Evolutionary conservation across 2,113 vertebrate species (phyloP).

Genomic region (Halcyon malimbica): DNA sequence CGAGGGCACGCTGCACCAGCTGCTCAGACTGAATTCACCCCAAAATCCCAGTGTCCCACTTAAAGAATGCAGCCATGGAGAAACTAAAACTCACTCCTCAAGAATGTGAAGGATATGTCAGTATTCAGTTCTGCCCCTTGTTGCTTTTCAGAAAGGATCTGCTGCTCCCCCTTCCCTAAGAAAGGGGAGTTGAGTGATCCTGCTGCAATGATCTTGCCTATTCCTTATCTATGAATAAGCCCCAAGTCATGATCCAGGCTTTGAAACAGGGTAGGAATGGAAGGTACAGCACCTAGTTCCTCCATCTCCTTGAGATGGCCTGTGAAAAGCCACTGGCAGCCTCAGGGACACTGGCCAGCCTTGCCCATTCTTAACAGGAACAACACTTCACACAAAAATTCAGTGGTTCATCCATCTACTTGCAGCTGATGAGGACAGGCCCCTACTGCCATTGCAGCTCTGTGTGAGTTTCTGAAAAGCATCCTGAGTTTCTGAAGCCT

Average conservation of each 20-base stretch:
- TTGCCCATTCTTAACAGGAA: not conserved
- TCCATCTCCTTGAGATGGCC: accelerated
- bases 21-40: not conserved
- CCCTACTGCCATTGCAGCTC: not conserved
- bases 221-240: not conserved
- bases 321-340: not conserved
- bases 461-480: not conserved
- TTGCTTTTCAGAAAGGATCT: not conserved
- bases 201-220: not conserved
- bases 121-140: not conserved
- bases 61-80: not conserved
- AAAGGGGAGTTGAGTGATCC: not conserved
- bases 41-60: not conserved
- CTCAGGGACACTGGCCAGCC: not conserved
- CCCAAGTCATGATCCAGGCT: not conserved
- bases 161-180: not conserved
- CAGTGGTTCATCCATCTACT: not conserved
- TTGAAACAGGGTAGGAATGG: not conserved
- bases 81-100: not conserved
- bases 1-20: not conserved
- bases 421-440: not conserved
- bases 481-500: not conserved
- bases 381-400: not conserved
- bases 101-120: not conserved
- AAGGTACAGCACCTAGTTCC: not conserved